Base-by-base conservation (phyloP, 2,113 vertebrate species). In the Trogon melanurus region DNA sequence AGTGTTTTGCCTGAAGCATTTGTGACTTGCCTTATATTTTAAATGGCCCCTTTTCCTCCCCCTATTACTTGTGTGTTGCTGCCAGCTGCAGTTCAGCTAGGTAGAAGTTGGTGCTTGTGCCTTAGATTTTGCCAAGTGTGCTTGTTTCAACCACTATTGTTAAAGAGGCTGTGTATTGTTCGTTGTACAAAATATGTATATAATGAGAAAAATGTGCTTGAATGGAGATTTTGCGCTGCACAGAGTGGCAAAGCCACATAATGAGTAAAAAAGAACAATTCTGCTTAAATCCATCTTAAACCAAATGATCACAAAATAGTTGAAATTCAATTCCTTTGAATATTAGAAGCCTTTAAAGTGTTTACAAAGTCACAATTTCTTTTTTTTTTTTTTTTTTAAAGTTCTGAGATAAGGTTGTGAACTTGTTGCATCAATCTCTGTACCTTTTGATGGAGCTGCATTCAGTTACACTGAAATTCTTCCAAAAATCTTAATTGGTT, bases 1-100 rank as follows among this genome's bases (percentile, higher is more conserved):
- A 94, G 70, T 89, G 85, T 96, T 95, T 94, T 93, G 95, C 96
- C 94, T 96, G 87, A 58, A 93, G 96, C 94, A 34, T 58, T 85
- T 57, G 70, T 95, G 85, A 69, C 96, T 96, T 93, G 91, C 91
- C 85, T 96, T 86, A 11, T 91, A 50, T 70, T 70, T 94, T 92
- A 91, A 95, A 79, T 5, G 26, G 86, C 41, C 79, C 50, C 0
- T 95, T 93, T 92, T 91, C 61, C 53, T 86, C 53, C 30, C 9
- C 32, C 60, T 84, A 10, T 95, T 96, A 47, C 57, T 87, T 88
- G 48, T 34, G 78, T 88, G 78, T 27, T 94, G 58, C 94, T 96
- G 95, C 94, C 94, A 96, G 89, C 91, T 96, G 89, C 89, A 93
- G 93, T 89, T 91, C 71, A 88, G 50, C 74, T 16, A 91, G 89